phyloP scores from a whole-genome alignment of 1,140 invertebrate species.

The Drosophila miranda region DNA sequence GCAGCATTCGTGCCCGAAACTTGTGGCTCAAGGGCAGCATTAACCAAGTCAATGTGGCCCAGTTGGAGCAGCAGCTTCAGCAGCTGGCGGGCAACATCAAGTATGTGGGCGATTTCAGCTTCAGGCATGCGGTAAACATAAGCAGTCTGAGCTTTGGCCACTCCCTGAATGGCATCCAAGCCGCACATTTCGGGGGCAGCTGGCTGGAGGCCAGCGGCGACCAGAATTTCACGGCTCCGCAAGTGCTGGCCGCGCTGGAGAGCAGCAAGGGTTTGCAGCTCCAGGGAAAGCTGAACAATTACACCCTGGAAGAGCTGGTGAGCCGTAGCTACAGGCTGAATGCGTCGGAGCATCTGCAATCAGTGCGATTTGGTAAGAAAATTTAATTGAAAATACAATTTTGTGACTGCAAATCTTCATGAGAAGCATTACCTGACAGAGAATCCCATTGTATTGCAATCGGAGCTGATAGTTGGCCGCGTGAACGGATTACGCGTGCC shows the following conservation, averaged over 20 bases:
- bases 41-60: conserved; percentile 47
- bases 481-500: conserved; percentile 67
- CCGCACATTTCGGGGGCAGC: conserved; percentile 49
- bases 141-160: conserved; percentile 52
- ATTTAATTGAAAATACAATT: background rate
- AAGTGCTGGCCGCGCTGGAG: conserved; percentile 55
- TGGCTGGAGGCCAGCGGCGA: conserved; percentile 61
- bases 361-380: conserved; percentile 79
- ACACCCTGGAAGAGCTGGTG: conserved; percentile 70
- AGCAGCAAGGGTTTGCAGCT: conserved; percentile 62
- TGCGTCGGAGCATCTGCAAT: conserved; percentile 67
- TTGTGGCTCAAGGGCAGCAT: conserved; percentile 68
- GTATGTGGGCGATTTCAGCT: conserved; percentile 74
- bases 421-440: conserved; percentile 28
- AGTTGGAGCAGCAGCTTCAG: conserved; percentile 64
- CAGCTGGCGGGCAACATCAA: conserved; percentile 76
- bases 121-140: conserved; percentile 71
- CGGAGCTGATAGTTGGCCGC: conserved; percentile 38
- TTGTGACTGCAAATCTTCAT: background rate
- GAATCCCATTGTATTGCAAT: conserved; percentile 69
- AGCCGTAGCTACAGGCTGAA: conserved; percentile 81
- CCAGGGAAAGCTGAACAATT: conserved; percentile 74
- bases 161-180: conserved; percentile 66
- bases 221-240: conserved; percentile 66
- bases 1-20: conserved; percentile 76